These are phyloP conservation scores for Cheilosia soror DNA, from an alignment of 2,888 invertebrate species.

Conservation along the genomic window DNA sequence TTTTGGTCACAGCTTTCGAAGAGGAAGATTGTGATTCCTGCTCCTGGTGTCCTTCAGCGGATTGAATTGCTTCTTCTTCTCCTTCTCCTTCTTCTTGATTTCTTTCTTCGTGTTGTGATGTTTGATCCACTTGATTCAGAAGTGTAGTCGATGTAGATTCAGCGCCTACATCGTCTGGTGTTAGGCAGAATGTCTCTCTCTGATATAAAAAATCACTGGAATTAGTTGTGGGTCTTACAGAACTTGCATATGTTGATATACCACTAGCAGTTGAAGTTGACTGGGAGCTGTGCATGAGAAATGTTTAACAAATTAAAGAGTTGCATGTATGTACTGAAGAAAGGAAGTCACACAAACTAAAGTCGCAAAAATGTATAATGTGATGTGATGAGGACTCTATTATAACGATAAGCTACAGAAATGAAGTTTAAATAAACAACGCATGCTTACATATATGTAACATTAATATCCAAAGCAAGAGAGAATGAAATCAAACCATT, in stretches of 20 bases:
- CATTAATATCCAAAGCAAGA: slow-evolving; percentile 74
- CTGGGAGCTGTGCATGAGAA: slow-evolving; percentile 80
- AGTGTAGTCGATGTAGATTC: slow-evolving; percentile 58
- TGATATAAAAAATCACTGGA: slow-evolving; percentile 83
- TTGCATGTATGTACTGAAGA: slow-evolving; percentile 25
- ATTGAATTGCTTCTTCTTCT: slow-evolving; percentile 76
- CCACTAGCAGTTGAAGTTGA: slow-evolving; percentile 83
- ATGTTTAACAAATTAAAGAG: slow-evolving; percentile 47
- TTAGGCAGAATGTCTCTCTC: slow-evolving; percentile 83
- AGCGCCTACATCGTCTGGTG: slow-evolving; percentile 80
- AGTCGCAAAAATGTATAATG: background rate
- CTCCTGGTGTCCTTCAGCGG: slow-evolving; percentile 12
- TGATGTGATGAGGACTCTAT: slow-evolving; percentile 23
- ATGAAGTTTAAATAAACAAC: slow-evolving; percentile 77
- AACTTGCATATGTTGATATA: slow-evolving; percentile 84
- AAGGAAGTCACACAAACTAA: background rate
- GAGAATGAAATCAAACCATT: slow-evolving; percentile 72
- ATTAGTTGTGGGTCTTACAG: slow-evolving; percentile 82
- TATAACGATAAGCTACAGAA: slow-evolving; percentile 48
- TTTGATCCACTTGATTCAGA: slow-evolving; percentile 68
- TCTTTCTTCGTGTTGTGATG: slow-evolving; percentile 75
- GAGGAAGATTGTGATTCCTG: slow-evolving; percentile 15
- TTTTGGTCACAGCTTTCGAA: slow-evolving; percentile 9
- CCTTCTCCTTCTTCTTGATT: slow-evolving; percentile 76
- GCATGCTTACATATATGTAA: slow-evolving; percentile 82